Evolutionary conservation across 2,797 vertebrate genomes (phyloP), one percentile per base, ranked within the genome.

Genomic region (Melanotaenia parkinsoni): DNA sequence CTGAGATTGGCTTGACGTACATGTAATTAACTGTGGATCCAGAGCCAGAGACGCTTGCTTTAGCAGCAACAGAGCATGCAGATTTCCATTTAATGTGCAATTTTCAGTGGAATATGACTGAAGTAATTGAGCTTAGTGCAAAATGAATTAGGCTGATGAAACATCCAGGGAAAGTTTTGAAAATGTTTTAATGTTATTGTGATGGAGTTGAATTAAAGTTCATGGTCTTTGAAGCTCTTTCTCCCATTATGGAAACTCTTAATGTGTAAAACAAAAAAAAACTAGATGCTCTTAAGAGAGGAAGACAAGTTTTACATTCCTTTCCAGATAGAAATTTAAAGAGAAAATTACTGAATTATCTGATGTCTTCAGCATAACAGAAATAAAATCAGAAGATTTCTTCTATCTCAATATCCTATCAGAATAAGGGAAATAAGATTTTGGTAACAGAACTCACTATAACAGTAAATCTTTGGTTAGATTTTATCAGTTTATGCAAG

Each of bases 111-210:
- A 83, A 86, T 85, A 80, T 70, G 72, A 85, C 70, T 83, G 66
- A 85, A 82, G 85, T 79, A 85, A 88, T 85, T 85, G 64, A 87
- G 81, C 67, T 85, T 75, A 62, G 64, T 69, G 58, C 76, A 83
- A 84, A 91, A 86, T 87, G 76, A 86, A 82, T 88, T 72, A 86
- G 57, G 74, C 61, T 79, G 79, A 90, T 83, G 83, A 86, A 89
- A 88, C 76, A 65, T 77, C 37, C 43, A 16, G 30, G 51, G 59
- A 85, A 88, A 79, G 58, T 85, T 88, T 70, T 26, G 37, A 63
- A 77, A 83, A 63, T 58, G 8, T 65, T 56, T 35, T 63, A 67
- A 74, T 72, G 73, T 83, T 81, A 79, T 85, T 86, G 72, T 86
- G 79, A 78, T 50, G 56, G 58, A 20, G 37, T 53, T 71, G n/a